phyloP scores from a whole-genome alignment of 2,888 invertebrate species.

The Tipula confusa region DNA sequence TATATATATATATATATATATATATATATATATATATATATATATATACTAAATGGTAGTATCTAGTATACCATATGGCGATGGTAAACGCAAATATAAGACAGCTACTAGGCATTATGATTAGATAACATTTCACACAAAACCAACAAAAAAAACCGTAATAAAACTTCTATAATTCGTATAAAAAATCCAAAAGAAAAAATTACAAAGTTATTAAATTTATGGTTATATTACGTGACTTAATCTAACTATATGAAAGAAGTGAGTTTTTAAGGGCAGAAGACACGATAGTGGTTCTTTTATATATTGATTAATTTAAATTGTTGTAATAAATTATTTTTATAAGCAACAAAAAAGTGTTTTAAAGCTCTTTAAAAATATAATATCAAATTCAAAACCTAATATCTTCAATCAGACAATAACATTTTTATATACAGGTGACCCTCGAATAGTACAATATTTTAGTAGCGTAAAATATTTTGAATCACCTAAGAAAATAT shows the following conservation, averaged over 20 bases:
- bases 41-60: background rate
- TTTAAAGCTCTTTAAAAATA: background rate
- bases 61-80: background rate
- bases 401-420: too few relatives aligned
- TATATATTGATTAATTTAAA: background rate
- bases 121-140: background rate
- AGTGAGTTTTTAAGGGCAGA: background rate
- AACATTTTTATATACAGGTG: background rate
- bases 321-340: background rate
- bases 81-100: conserved; percentile 12
- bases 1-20: background rate
- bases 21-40: background rate
- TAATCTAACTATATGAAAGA: background rate
- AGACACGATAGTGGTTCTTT: background rate
- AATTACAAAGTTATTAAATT: conserved; percentile 16
- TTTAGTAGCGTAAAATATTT: too few relatives aligned
- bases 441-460: too few relatives aligned
- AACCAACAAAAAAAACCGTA: background rate
- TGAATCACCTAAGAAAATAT: too few relatives aligned
- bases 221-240: conserved; percentile 16
- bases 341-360: background rate
- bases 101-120: conserved; percentile 25
- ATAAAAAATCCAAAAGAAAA: background rate
- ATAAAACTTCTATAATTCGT: conserved; percentile 25
- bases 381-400: too few relatives aligned